Base-by-base conservation (phyloP, 2,113 vertebrate genomes). In the Gavialis gangeticus region DNA sequence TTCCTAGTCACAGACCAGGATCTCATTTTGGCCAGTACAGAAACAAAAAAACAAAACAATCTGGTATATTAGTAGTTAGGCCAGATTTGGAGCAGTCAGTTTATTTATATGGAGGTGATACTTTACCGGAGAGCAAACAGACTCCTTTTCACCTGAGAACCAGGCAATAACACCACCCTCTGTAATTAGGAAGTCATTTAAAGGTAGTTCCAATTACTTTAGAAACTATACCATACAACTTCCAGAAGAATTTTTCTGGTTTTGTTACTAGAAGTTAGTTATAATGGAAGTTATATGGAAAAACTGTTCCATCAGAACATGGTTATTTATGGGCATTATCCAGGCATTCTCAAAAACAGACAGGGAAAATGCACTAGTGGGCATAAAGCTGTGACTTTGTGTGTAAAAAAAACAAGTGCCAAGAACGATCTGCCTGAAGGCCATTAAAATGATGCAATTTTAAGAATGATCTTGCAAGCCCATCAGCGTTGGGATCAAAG, bases 241-340 rank as follows among this genome's bases (percentile, higher is more conserved):
- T 57, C 58, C 62, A 60, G 85, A 75, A 71, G 96, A 94, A 55
- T 67, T 88, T n/a, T 92, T 66, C 28, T 64, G 24, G 87, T 78
- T 76, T 11, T 82, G 5, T 19, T 69, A 91, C 46, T 85, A 91
- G 88, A 21, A 81, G 63, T 58, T 93, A 82, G 13, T 60, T 10
- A 76, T 12, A 46, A 46, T 4, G 19, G 37, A 22, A 71, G 30
- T 46, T 46, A 46, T 46, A 46, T 46, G 46, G 46, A 46, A 46
- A 46, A 46, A 46, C 46, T 46, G 46, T 46, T 46, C 46, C 46
- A 46, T 46, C 46, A 82, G 46, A 84, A 87, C 67, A 83, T 21
- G 1, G 3, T 71, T 24, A 37, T 5, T 85, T 67, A 83, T 90
- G 8, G 57, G 7, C 67, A 93, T 28, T 46, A 82, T 60, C 37